phyloP scores from a whole-genome alignment of 2,888 invertebrate species.

The Caenorhabditis sp. region DNA sequence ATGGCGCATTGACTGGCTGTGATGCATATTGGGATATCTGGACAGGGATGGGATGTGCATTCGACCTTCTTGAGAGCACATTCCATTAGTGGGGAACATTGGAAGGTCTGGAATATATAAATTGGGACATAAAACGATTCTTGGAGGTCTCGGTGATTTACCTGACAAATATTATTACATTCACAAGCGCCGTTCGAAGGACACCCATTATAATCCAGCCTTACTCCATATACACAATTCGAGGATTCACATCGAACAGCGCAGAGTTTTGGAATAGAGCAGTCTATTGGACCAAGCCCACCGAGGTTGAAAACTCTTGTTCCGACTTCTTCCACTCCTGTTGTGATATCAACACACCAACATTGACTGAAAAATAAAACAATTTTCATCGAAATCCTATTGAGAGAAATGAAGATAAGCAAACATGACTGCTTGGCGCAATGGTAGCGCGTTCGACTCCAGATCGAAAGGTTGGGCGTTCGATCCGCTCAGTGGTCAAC shows the following conservation, averaged over 20 bases:
- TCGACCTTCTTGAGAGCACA: slow-evolving; percentile 33
- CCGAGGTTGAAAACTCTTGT: slow-evolving; percentile 44
- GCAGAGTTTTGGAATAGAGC: slow-evolving; percentile 48
- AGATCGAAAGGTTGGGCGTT: slow-evolving; percentile 60
- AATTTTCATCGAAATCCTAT: background rate
- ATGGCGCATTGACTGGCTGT: slow-evolving; percentile 16
- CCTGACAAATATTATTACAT: slow-evolving; percentile 48
- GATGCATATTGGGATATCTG: slow-evolving; percentile 41
- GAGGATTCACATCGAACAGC: slow-evolving; percentile 26
- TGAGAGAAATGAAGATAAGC: background rate
- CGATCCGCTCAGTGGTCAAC: slow-evolving; percentile 59
- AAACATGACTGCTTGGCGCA: slow-evolving; percentile 34
- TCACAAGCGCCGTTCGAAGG: slow-evolving; percentile 51
- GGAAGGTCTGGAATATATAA: slow-evolving; percentile 27
- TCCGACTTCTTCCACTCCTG: slow-evolving; percentile 59
- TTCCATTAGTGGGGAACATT: slow-evolving; percentile 35
- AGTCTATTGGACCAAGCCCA: slow-evolving; percentile 36
- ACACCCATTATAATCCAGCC: slow-evolving; percentile 48
- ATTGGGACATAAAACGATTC: background rate
- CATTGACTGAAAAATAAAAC: slow-evolving; percentile 43
- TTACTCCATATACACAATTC: slow-evolving; percentile 42
- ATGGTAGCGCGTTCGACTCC: slow-evolving; percentile 60
- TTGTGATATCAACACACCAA: slow-evolving; percentile 52
- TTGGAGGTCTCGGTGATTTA: no score
- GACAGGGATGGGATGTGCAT: slow-evolving; percentile 44